phyloP scores from a whole-genome alignment of 1,140 invertebrate species.

The Ceratosolen solmsi region DNA sequence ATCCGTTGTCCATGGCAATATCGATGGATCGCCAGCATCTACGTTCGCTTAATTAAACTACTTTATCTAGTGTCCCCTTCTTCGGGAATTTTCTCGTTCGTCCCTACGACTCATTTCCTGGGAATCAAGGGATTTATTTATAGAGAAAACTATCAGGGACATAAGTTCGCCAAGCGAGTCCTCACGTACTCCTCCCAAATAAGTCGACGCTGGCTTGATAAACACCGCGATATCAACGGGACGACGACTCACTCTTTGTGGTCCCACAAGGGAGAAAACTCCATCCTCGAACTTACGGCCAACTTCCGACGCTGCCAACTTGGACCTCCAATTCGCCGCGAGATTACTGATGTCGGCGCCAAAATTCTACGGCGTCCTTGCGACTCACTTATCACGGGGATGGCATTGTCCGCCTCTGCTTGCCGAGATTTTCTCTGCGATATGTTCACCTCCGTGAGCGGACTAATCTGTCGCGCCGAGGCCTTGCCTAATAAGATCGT shows the following conservation, averaged over 20 bases:
- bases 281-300: neutral
- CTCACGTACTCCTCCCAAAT: neutral
- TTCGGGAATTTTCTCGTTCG: neutral
- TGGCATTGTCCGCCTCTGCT: no score
- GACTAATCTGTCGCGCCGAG: no score
- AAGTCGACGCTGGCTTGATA: conserved; percentile 55
- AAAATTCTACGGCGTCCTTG: neutral
- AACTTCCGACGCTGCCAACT: conserved; percentile 53
- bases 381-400: neutral
- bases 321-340: neutral
- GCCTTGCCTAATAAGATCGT: no score
- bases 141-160: conserved; percentile 63
- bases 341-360: neutral
- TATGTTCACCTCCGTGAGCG: no score
- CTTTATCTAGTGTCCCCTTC: conserved; percentile 1
- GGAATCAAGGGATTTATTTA: conserved; percentile 64
- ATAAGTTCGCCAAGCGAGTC: conserved; percentile 60
- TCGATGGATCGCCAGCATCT: neutral
- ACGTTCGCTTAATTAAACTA: conserved; percentile 39
- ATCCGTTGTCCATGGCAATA: neutral
- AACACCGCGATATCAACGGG: conserved; percentile 55
- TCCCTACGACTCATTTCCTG: conserved; percentile 23
- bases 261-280: conserved; percentile 60
- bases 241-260: conserved; percentile 32
- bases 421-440: no score